Percentiles rank a stretch among this genome's conserved stretches.
Evolutionary conservation across 2,797 vertebrate genomes (phyloP).

Genomic region (Tadarida brasiliensis): DNA sequence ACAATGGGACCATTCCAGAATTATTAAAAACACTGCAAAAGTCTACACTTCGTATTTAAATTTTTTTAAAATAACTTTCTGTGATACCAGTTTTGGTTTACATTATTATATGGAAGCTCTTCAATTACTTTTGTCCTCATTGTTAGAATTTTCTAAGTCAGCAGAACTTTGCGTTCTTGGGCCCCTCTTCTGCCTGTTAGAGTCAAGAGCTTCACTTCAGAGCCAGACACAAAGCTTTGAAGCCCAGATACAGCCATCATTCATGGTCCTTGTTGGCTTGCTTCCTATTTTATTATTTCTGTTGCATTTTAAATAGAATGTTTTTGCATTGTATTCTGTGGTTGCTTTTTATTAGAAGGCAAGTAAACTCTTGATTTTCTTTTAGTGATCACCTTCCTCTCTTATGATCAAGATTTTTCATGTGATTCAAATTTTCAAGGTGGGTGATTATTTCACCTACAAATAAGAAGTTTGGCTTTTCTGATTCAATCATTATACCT

Average conservation of each 20-base stretch:
- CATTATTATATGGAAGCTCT: not conserved
- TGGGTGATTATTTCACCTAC: not conserved
- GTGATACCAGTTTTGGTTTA: not conserved
- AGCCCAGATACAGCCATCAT: not conserved
- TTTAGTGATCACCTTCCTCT: not conserved
- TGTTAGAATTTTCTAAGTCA: not conserved
- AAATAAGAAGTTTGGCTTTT: not conserved
- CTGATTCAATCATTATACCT: not conserved
- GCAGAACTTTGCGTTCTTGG: not conserved
- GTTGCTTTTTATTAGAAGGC: not conserved
- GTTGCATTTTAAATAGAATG: not conserved
- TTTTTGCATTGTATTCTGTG: not conserved
- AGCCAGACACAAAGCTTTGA: not conserved
- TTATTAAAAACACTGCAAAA: not conserved
- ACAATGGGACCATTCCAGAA: not conserved
- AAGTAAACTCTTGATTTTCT: not conserved
- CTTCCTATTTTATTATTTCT: not conserved
- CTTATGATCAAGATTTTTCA: not conserved
- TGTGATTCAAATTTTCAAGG: not conserved
- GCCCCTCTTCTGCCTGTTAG: not conserved
- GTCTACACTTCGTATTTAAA: not conserved
- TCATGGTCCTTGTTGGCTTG: not conserved
- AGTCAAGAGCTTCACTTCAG: not conserved
- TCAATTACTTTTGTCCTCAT: not conserved
- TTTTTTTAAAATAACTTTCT: not conserved